Percentiles rank a stretch among this genome's conserved stretches.
These are phyloP conservation scores for Caenorhabditis sinica DNA, from an alignment of 2,888 invertebrate species.

Conservation along the genomic window DNA sequence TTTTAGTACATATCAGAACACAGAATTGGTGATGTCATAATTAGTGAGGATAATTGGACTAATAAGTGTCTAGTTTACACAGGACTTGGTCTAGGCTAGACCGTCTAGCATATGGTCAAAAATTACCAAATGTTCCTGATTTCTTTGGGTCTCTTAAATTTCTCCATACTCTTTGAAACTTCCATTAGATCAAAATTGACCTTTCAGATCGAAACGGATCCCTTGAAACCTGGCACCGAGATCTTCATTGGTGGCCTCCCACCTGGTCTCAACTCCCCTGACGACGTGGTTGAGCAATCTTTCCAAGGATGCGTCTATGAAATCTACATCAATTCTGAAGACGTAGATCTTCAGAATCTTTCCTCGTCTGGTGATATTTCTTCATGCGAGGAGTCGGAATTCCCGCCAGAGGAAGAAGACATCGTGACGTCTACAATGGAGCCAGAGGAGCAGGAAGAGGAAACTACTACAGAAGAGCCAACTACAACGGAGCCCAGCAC, in stretches of 20 bases:
- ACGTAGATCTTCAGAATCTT: slow-evolving; percentile 54
- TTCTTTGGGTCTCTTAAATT: not conserved
- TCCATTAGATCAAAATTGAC: not conserved
- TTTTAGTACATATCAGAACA: slow-evolving; percentile 2
- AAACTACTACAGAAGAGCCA: slow-evolving; percentile 10
- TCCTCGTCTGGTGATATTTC: slow-evolving; percentile 61
- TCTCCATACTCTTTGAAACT: not conserved
- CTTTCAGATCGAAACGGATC: slow-evolving; percentile 46
- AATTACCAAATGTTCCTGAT: too few relatives aligned
- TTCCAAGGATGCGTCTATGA: slow-evolving; percentile 73
- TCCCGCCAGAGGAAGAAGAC: slow-evolving; percentile 24
- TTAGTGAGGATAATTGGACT: not conserved
- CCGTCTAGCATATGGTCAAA: too few relatives aligned
- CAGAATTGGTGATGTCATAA: not conserved
- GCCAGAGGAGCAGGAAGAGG: not conserved
- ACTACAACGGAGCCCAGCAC: slow-evolving; percentile 12
- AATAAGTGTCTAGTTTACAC: not conserved
- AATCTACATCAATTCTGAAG: slow-evolving; percentile 54
- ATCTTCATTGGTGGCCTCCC: slow-evolving; percentile 80
- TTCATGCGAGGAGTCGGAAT: slow-evolving; percentile 50
- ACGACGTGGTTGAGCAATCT: slow-evolving; percentile 68
- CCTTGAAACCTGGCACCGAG: slow-evolving; percentile 68
- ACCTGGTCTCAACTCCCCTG: slow-evolving; percentile 73
- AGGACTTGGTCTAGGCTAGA: too few relatives aligned
- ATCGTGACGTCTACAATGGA: not conserved